These are phyloP conservation scores for Benthosema pterotum DNA, from an alignment of 2,797 vertebrate genomes.

Conservation along the genomic window DNA sequence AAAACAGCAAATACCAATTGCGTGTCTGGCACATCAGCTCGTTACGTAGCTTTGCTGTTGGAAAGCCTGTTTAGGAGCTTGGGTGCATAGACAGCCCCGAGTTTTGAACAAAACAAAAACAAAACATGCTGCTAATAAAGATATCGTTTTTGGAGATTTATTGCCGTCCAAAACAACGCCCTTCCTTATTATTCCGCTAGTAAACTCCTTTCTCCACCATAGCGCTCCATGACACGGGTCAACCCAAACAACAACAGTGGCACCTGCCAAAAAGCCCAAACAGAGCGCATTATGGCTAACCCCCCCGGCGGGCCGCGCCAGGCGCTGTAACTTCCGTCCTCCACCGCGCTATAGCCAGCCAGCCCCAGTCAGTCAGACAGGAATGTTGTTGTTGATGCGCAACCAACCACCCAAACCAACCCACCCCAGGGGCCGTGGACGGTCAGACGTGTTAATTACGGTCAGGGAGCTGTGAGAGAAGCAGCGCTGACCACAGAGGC, in stretches of 20 bases:
- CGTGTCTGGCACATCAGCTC: too few species aligned
- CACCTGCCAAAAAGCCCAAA: slow-evolving; percentile 55
- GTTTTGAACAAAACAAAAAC: too few species aligned
- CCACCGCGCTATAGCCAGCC: slow-evolving; percentile 40
- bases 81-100: too few species aligned
- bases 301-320: background rate
- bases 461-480: slow-evolving; percentile 70
- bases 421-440: slow-evolving; percentile 35
- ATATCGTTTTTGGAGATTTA: too few species aligned
- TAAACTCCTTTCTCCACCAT: slow-evolving; percentile 15
- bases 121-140: too few species aligned
- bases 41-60: too few species aligned
- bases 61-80: too few species aligned
- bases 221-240: slow-evolving; percentile 35
- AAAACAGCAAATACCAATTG: too few species aligned
- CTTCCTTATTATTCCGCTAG: too few species aligned
- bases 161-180: background rate
- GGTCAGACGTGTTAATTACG: slow-evolving; percentile 81
- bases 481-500: slow-evolving; percentile 71
- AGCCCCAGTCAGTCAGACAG: slow-evolving; percentile 73
- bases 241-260: slow-evolving; percentile 50
- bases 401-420: too few species aligned
- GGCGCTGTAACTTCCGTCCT: slow-evolving; percentile 22
- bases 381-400: slow-evolving; percentile 81
- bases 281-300: slow-evolving; percentile 47